Base-by-base conservation (phyloP, 1,140 invertebrate genomes). In the Platyura marginata region DNA sequence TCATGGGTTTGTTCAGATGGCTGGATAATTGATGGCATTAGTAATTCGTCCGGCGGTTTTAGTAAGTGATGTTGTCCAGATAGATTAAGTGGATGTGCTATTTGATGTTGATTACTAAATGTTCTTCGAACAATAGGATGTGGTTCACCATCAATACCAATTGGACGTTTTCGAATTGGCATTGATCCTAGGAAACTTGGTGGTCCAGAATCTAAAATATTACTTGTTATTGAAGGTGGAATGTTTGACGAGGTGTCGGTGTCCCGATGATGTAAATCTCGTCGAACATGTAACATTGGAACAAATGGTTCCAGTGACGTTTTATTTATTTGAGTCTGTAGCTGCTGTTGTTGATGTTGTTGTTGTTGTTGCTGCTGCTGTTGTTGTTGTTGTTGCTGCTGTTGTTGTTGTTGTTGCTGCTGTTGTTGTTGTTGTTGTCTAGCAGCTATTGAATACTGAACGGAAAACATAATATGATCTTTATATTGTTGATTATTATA, bases 211-310 rank as follows among this genome's bases (percentile, higher is more conserved):
- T 61, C 56, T 2, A 70, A 63, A 0, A 68, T 64, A 3, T 60
- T 10, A 60, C 62, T 36, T 55, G 62, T 9, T 57, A 51, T 8
- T 58, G 54, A 3, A 53, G 53, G 13, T 61, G 51, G 20, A 50
- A 49, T 5, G 55, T 46, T 65, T 62, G 11, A 29, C 61, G 60
- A 33, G 50, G 41, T 2, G 63, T 51, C 2, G 40, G 69, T 55
- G 40, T 66, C 64, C 41, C 65, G 62, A 48, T 73, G 74, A 44
- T 79, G 68, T 19, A 82, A 59, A 49, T 81, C 79, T 54, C 78
- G 64, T 25, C 80, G 66, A 19, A 82, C 81, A 49, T 82, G 79
- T 21, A 81, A 51, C 46, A 75, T 72, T 2, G 73, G 73, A 45
- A 72, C 57, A 39, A 66, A 62, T 13, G 61, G 64, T 38, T 65